Evolutionary conservation across 2,888 invertebrate genomes (phyloP), one percentile per base, ranked within the genome.

Genomic region (Cosmorhoe ocellata): DNA sequence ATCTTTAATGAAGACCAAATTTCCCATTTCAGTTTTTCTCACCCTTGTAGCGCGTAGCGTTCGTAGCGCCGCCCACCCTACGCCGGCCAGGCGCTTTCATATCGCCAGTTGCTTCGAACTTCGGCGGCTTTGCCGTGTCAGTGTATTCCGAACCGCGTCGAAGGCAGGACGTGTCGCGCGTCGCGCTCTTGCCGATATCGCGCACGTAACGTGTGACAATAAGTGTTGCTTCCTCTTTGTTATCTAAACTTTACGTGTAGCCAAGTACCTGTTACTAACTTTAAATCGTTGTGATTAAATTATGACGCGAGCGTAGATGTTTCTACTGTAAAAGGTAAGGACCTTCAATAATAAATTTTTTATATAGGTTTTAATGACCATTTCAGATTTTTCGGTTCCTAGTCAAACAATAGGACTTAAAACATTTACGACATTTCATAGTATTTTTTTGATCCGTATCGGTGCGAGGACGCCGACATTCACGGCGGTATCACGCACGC

Each of bases 151-250:
- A 79, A 76, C 72, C 84, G 70, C 74, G 62, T 61, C 60, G 56
- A 66, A 71, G 73, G 70, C 59, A 69, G 80, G 82, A 72, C 76
- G 85, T 76, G 76, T 74, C 66, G 74, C 75, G 72, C 74, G 69
- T 66, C 69, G 77, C 75, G 66, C 56, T 66, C 65, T 66, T 73
- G 54, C 61, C 68, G 64, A 64, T 61, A 67, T 74, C 81, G 83
- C 81, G 82, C 76, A 84, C 81, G 86, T 69, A 90, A 88, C 79
- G 85, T 89, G 87, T 88, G 90, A 90, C 90, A 90, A 90, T 90
- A 90, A 90, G 81, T 87, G 85, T 87, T 84, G 82, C 88, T 89
- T 87, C 88, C 86, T 84, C 76, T 81, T 80, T 81, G 76, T 77
- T 82, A 79, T 76, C 64, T 79, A 79, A 73, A 75, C 79, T 81